A percentile compares a stretch with the other conserved stretches of the same genome.
These are phyloP conservation scores for Diprion similis DNA, from an alignment of 1,140 invertebrate species.

Conservation along the genomic window DNA sequence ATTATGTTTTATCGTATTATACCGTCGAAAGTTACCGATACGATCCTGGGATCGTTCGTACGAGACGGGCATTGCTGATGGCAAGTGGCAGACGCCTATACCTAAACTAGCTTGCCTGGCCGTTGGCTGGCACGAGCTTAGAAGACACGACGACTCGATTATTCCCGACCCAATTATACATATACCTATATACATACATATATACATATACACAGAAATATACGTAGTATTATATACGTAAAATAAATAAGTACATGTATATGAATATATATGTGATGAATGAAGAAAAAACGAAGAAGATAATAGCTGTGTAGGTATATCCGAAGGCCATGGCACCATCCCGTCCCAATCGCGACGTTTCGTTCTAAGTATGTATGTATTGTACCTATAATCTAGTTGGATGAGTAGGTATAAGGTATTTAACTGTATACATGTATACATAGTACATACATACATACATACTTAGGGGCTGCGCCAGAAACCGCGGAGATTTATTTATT, in stretches of 20 bases:
- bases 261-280: background rate
- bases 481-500: too few relatives aligned
- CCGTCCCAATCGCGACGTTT: slow-evolving; percentile 23
- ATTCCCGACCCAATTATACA: slow-evolving; percentile 36
- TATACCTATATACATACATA: slow-evolving; percentile 30
- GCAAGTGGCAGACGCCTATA: slow-evolving; percentile 11
- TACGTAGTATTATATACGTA: too few relatives aligned
- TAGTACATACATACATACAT: too few relatives aligned
- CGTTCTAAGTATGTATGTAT: slow-evolving; percentile 22
- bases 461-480: too few relatives aligned
- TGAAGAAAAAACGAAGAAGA: background rate
- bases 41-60: slow-evolving; percentile 41
- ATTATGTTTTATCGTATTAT: background rate
- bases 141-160: slow-evolving; percentile 31
- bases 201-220: too few relatives aligned
- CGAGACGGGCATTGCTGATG: slow-evolving; percentile 32
- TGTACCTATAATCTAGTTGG: too few relatives aligned
- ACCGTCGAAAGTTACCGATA: slow-evolving; percentile 44
- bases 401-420: too few relatives aligned
- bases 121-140: slow-evolving; percentile 26
- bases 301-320: background rate
- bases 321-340: slow-evolving; percentile 51
- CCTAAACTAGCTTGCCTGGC: too few relatives aligned
- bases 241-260: too few relatives aligned
- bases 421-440: too few relatives aligned